Evolutionary conservation across 1,140 invertebrate species (phyloP).

Genomic region (honey bee (Apis mellifera)): Amel_HAv3.1 CM009945.2:5104001-5104500

Average conservation of each 20-base stretch:
- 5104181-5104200: constrained; percentile 89
- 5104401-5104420: constrained; percentile 16
- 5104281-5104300: background rate
- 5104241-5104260: constrained; percentile 78
- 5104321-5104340: constrained; percentile 23
- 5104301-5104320: background rate
- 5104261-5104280: background rate
- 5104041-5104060: background rate
- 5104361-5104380: constrained; percentile 4
- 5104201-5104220: constrained; percentile 90
- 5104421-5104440: constrained; percentile 17
- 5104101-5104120: background rate
- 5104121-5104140: constrained; percentile 58
- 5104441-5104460: background rate
- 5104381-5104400: background rate
- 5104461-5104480: constrained; percentile 71
- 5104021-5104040: too few species aligned
- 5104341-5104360: constrained; percentile 10
- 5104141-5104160: constrained; percentile 88
- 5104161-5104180: constrained; percentile 88
- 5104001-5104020: too few species aligned
- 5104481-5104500: constrained; percentile 64
- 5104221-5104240: constrained; percentile 91
- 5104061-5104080: too few species aligned
- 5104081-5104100: background rate